A percentile compares a stretch with the other conserved stretches of the same genome.
Conservation (phyloP, 2,797 vertebrate species). For the Melanotaenia pygmaea region DNA sequence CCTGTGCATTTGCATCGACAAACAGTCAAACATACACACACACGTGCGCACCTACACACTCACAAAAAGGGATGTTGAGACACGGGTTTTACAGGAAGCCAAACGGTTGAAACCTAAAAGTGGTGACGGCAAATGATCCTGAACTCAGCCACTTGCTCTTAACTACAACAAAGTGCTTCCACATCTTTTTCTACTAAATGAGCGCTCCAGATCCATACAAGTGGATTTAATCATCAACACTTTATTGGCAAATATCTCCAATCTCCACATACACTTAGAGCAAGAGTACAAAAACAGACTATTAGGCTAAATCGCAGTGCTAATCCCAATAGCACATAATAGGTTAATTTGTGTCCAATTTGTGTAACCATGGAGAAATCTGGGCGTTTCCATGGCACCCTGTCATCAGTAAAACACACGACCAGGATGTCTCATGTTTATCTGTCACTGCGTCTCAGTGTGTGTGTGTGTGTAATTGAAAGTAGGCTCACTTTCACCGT, state of each 20-base stretch:
- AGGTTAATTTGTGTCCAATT: constrained; percentile 75
- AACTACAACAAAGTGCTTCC: constrained; percentile 12
- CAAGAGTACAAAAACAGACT: constrained; percentile 54
- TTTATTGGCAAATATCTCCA: constrained; percentile 52
- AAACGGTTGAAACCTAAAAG: constrained; percentile 48
- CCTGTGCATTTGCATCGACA: constrained; percentile 50
- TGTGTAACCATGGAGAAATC: constrained; percentile 78
- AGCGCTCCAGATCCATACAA: constrained; percentile 17
- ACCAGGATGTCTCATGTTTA: constrained; percentile 72
- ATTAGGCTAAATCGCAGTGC: constrained; percentile 64
- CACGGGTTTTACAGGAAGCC: constrained; percentile 67
- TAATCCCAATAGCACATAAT: constrained; percentile 74
- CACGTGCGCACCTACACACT: constrained; percentile 3
- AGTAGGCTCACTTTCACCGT: constrained; percentile 43
- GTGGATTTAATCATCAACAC: constrained; percentile 32
- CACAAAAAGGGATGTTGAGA: constrained; percentile 54
- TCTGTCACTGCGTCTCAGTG: constrained; percentile 53
- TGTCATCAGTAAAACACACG: constrained; percentile 64
- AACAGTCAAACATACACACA: constrained; percentile 19
- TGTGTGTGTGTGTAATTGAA: constrained; percentile 6
- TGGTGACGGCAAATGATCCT: constrained; percentile 15
- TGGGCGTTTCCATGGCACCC: constrained; percentile 81
- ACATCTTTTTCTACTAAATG: constrained; percentile 16
- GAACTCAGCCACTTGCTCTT: constrained; percentile 3
- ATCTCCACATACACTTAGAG: constrained; percentile 36